These are phyloP conservation scores for Eulithis testata DNA, from an alignment of 2,888 invertebrate genomes.

Conservation along the genomic window DNA sequence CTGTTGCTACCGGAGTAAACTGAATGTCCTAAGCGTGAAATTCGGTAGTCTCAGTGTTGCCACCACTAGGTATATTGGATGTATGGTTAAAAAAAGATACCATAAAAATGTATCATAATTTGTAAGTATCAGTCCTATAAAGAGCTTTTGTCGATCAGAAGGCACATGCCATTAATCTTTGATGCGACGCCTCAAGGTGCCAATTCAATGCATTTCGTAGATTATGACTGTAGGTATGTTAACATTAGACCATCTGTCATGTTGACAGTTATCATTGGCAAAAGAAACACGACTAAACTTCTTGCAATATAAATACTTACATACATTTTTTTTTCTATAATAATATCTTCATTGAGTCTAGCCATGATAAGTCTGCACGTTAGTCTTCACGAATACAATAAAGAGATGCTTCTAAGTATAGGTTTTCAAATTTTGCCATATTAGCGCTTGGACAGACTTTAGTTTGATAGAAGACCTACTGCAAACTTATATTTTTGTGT, in stretches of 20 bases:
- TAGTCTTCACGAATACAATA: too few relatives aligned
- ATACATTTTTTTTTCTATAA: background rate
- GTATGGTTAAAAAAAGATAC: background rate
- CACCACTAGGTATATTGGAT: background rate
- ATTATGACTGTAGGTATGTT: slow-evolving; percentile 11
- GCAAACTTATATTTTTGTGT: too few relatives aligned
- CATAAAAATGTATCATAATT: background rate
- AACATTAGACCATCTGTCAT: slow-evolving; percentile 24
- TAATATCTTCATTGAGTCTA: too few relatives aligned
- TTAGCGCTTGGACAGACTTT: too few relatives aligned
- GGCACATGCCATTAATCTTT: slow-evolving; percentile 3
- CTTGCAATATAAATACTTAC: slow-evolving; percentile 1
- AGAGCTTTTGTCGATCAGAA: background rate
- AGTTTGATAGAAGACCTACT: too few relatives aligned
- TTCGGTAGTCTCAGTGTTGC: too few relatives aligned
- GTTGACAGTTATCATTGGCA: slow-evolving; percentile 26
- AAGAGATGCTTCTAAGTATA: too few relatives aligned
- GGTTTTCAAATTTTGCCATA: too few relatives aligned
- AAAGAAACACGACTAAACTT: slow-evolving; percentile 21
- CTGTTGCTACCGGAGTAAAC: too few relatives aligned
- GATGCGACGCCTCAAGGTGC: slow-evolving; percentile 26
- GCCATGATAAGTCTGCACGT: too few relatives aligned
- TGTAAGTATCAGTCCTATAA: slow-evolving; percentile 11
- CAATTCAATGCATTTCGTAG: slow-evolving; percentile 13
- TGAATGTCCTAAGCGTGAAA: too few relatives aligned